A percentile compares a stretch with the other conserved stretches of the same genome.
Conservation (phyloP, 2,888 invertebrate genomes). For the Parapristionchus giblindavisi region DNA sequence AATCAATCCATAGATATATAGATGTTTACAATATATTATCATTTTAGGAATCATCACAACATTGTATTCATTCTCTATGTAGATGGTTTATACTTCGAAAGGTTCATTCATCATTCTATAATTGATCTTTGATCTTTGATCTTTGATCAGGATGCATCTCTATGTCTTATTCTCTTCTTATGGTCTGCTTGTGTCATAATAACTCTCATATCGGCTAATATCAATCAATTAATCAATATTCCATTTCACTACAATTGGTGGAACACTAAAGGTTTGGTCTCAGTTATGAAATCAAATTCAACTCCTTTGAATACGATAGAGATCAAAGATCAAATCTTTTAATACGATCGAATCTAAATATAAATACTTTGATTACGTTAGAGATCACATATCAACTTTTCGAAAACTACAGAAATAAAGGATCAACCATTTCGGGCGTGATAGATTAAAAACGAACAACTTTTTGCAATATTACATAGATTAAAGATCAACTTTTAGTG, state of each 20-base stretch:
- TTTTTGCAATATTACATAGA: too few species aligned
- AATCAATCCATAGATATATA: not conserved
- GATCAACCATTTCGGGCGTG: too few species aligned
- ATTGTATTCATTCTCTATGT: slow-evolving; percentile 8
- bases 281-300: not conserved
- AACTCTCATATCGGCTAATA: slow-evolving; percentile 33
- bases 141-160: slow-evolving; percentile 10
- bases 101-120: not conserved
- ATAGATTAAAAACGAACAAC: too few species aligned
- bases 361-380: too few species aligned
- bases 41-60: not conserved
- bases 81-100: slow-evolving; percentile 13
- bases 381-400: too few species aligned
- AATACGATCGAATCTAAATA: too few species aligned
- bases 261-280: too few species aligned
- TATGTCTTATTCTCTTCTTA: slow-evolving; percentile 9
- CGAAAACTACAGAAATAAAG: too few species aligned
- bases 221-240: slow-evolving; percentile 8
- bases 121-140: slow-evolving; percentile 21
- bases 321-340: slow-evolving; percentile 22
- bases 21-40: not conserved
- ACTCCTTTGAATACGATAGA: not conserved
- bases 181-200: slow-evolving; percentile 13
- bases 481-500: too few species aligned
- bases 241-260: not conserved